Evolutionary conservation across 2,888 invertebrate genomes (phyloP).

Genomic region (Drosophila anomalata): DNA sequence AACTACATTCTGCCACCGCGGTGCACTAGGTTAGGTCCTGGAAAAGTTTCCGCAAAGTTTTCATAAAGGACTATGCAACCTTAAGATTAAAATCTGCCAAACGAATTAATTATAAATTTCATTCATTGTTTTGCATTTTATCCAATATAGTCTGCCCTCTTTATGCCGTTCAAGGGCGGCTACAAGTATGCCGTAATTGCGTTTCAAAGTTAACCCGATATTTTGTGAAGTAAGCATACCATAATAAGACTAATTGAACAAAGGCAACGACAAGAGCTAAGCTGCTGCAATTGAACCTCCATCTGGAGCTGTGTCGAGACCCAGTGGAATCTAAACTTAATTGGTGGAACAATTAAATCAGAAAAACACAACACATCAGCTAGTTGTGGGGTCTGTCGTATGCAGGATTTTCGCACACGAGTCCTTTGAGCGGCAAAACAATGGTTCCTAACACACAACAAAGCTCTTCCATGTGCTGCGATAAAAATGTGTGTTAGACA

Average conservation of each 20-base stretch:
- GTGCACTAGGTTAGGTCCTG: slow-evolving; percentile 16
- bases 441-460: slow-evolving; percentile 13
- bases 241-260: slow-evolving; percentile 24
- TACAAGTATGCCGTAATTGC: slow-evolving; percentile 28
- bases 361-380: slow-evolving; percentile 17
- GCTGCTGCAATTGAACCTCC: slow-evolving; percentile 2
- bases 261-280: slow-evolving; percentile 3
- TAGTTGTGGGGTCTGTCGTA: slow-evolving; percentile 30
- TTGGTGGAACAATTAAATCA: slow-evolving; percentile 37
- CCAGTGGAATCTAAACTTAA: slow-evolving; percentile 14
- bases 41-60: slow-evolving; percentile 32
- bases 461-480: slow-evolving; percentile 4
- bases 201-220: slow-evolving; percentile 9
- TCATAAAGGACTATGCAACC: slow-evolving; percentile 11
- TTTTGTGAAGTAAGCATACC: slow-evolving; percentile 6
- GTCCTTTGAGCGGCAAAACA: slow-evolving; percentile 10
- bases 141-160: slow-evolving; percentile 12
- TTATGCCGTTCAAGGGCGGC: not conserved
- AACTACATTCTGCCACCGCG: not conserved
- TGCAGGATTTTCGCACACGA: slow-evolving; percentile 22
- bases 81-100: slow-evolving; percentile 15
- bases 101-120: slow-evolving; percentile 34
- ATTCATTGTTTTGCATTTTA: slow-evolving; percentile 18
- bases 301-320: slow-evolving; percentile 1
- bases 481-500: slow-evolving; percentile 39